Base-by-base conservation (phyloP, 1,140 invertebrate species). In the Venturia canescens region DNA sequence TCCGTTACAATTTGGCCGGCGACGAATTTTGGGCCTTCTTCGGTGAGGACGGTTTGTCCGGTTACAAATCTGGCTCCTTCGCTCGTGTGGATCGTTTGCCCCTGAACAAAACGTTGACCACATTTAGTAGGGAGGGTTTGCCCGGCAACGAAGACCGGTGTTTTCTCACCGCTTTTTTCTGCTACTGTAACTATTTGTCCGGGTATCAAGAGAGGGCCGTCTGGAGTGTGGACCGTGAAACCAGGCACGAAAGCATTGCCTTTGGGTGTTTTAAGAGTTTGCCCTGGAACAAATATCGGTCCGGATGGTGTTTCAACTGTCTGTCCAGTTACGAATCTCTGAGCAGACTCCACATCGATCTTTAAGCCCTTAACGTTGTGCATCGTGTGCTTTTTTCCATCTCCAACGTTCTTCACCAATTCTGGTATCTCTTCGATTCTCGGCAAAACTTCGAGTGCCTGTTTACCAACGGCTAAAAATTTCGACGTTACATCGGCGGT, bases 241-340 rank as follows among this genome's bases (percentile, higher is more conserved):
- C 96, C 96, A 31, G 96, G 95, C 70, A 95, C 93, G 88, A 96
- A 97, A 77, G 93, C 89, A 29, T 93, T 90, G 18, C 95, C 95
- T 79, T 93, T 90, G 57, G 94, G 94, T 13, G 95, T 95, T 83
- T 94, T 91, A n/a, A 96, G 89, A 11, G 95, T 95, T 89, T 96
- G 95, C 27, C 96, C 95, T 3, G 95, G 95, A 9, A 96, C 93
- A 88, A 96, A 96, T 34, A 95, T 87, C 70, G 93, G 92, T 5
- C 95, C 95, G 76, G 79, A 92, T 70, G 95, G 94, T 0, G 95
- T 96, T 50, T 94, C 92, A n/a, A 96, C 89, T 72, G 94, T 94
- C 92, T 95, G 95, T 76, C 95, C 95, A 27, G 93, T 92, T 38
- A 96, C 87, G 86, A 96, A 95, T 84, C 93, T 93, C 81, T 94